Evolutionary conservation across 92 coral and sea anemone species (phyloP).

Genomic region (Palythoa heliodiscus): DNA sequence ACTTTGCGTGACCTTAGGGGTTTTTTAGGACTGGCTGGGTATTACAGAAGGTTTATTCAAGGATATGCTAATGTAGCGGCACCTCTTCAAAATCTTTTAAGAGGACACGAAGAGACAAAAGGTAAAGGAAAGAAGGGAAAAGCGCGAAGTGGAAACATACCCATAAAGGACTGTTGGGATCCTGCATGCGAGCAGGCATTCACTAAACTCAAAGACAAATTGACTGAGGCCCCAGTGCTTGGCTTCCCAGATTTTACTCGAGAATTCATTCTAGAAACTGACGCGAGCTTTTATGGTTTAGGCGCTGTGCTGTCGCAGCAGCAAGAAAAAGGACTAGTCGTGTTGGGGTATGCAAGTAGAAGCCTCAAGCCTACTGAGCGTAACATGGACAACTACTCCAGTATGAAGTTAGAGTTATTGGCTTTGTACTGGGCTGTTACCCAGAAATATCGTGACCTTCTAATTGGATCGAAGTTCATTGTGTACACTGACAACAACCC

Average conservation of each 20-base stretch:
- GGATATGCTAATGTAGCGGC: slow-evolving; percentile 52
- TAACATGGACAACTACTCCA: slow-evolving; percentile 55
- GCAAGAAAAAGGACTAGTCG: slow-evolving; percentile 50
- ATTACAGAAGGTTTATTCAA: slow-evolving; percentile 52
- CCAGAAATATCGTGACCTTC: slow-evolving; percentile 64
- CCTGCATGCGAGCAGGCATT: slow-evolving; percentile 55
- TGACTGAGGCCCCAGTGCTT: slow-evolving; percentile 65
- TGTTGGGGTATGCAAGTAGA: slow-evolving; percentile 59
- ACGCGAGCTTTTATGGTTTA: slow-evolving; percentile 47
- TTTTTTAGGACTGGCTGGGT: slow-evolving; percentile 53
- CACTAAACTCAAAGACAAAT: slow-evolving; percentile 43
- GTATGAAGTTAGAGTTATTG: slow-evolving; percentile 64
- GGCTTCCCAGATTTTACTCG: slow-evolving; percentile 64
- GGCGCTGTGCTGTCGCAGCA: slow-evolving; percentile 52
- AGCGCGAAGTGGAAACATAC: neutral
- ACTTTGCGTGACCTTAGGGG: slow-evolving; percentile 65
- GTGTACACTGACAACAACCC: slow-evolving; percentile 49
- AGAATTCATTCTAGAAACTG: slow-evolving; percentile 58
- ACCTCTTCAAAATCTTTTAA: slow-evolving; percentile 57
- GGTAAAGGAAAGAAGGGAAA: slow-evolving; percentile 37
- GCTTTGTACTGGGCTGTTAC: slow-evolving; percentile 79
- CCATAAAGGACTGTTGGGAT: slow-evolving; percentile 56
- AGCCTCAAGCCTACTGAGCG: slow-evolving; percentile 43
- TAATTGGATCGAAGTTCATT: slow-evolving; percentile 52
- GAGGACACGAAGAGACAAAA: slow-evolving; percentile 43